Base-by-base conservation (phyloP, 1,140 invertebrate genomes). In the Achroia grisella region DNA sequence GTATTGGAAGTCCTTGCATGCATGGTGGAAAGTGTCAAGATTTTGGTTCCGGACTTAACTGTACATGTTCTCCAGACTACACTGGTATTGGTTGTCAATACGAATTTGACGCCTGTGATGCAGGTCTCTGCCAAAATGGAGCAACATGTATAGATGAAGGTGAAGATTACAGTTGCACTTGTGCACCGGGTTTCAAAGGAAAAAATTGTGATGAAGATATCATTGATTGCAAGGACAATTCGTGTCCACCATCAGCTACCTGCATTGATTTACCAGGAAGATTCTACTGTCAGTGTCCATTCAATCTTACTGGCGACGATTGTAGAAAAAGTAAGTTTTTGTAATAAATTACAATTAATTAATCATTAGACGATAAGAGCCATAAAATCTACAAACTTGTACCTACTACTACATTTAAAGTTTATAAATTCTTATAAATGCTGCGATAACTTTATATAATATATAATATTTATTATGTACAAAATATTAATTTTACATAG, bases 1-100 rank as follows among this genome's bases (percentile, higher is more conserved):
- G 97, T 67, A 96, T 98, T 52, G 97, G 97, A 1, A 94, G 95
- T 67, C 97, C 97, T 5, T 98, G 97, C 71, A 97, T 97, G 94
- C 95, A 98, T 61, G 94, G 94, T 34, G 97, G 97, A 39, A 92
- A 92, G 69, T 98, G 96, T 64, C 94, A 95, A 86, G 97, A 98
- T 74, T 98, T 95, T 68, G 97, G 97, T 10, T 97, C 95, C 0
- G 96, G 96, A 1, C 86, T 98, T 0, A 98, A 98, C 69, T 98
- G 97, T 64, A 93, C 95, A 12, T 98, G 97, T 68, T 92, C 94
- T 0, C 84, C 87, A 40, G 95, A 96, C 68, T 97, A 91, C 62
- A 90, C 92, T 1, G 96, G 95, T 45, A 91, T 97, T 53, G 96
- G 96, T 8, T 98, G 96, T 62, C 95, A 98, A 74, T 97, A 96